Base-by-base conservation (phyloP, 2,888 invertebrate species). In the Acanthosepion lycidas region DNA sequence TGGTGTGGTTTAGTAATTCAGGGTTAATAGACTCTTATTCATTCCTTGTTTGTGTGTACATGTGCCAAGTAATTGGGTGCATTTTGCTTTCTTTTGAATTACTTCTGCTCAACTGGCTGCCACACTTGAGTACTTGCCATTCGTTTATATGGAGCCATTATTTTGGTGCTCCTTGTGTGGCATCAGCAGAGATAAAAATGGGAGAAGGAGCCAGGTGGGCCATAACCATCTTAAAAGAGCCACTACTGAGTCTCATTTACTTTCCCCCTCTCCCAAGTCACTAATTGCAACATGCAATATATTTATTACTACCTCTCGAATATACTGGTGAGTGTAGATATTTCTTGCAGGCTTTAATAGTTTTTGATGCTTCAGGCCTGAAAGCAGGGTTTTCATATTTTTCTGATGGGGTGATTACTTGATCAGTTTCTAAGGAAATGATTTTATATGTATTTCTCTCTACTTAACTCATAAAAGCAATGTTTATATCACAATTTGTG, bases 41-140 rank as follows among this genome's bases (percentile, higher is more conserved):
- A 78, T 78, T 78, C 78, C n/a, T n/a, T 78, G n/a, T 78, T 78
- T n/a, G 78, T n/a, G 78, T 78, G 78, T 78, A 78, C 78, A 33
- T 78, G 78, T 78, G 78, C 78, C 78, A 78, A 78, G 78, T 78
- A n/a, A n/a, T 78, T 78, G 78, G 78, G 78, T 78, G 78, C 78
- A 78, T 78, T 78, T 78, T 78, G 33, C 78, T 78, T 78, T n/a
- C n/a, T 33, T 78, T 33, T 78, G 78, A 78, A 78, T 78, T n/a
- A 78, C n/a, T 33, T 78, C 33, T n/a, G 78, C 78, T 78, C 78
- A 78, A 78, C 78, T 78, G 78, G 15, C 78, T 78, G 78, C 78
- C n/a, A 78, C 78, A 78, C 78, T 78, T 78, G 78, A 78, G 78
- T 78, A n/a, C 78, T 78, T 78, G 78, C 78, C 78, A 78, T 78